These are phyloP conservation scores for Sarotherodon lohbergeri DNA, from an alignment of 2,113 vertebrate genomes.

Conservation along the genomic window DNA sequence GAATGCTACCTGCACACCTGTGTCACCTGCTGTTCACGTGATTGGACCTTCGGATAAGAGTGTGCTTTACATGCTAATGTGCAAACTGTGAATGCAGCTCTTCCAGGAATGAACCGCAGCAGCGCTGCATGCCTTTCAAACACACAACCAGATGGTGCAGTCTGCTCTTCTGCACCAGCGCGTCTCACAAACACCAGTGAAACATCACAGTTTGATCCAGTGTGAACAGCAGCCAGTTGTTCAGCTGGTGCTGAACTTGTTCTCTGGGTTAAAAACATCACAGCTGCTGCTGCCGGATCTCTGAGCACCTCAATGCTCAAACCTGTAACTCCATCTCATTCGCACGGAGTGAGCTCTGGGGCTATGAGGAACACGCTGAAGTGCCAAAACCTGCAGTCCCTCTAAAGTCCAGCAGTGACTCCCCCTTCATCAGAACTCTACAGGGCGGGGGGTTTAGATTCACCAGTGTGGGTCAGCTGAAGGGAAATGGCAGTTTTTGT, in stretches of 20 bases:
- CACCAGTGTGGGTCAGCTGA: neutral
- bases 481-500: neutral
- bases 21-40: neutral
- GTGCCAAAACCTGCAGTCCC: neutral
- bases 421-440: neutral
- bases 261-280: neutral
- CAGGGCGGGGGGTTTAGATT: neutral
- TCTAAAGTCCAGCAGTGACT: neutral
- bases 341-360: neutral
- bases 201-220: neutral
- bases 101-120: neutral
- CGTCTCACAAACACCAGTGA: neutral
- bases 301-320: neutral
- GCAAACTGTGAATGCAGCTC: neutral
- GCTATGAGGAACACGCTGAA: rapidly evolving
- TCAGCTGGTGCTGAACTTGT: neutral
- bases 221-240: neutral
- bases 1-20: neutral
- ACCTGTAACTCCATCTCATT: neutral
- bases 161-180: neutral
- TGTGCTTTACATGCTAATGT: neutral
- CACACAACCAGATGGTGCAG: neutral
- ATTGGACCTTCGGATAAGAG: neutral
- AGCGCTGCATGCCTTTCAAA: neutral
- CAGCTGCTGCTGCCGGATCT: neutral